Percentiles rank a stretch among this genome's conserved stretches.
Conservation (phyloP, 2,113 vertebrate species). For the Charina bottae region DNA sequence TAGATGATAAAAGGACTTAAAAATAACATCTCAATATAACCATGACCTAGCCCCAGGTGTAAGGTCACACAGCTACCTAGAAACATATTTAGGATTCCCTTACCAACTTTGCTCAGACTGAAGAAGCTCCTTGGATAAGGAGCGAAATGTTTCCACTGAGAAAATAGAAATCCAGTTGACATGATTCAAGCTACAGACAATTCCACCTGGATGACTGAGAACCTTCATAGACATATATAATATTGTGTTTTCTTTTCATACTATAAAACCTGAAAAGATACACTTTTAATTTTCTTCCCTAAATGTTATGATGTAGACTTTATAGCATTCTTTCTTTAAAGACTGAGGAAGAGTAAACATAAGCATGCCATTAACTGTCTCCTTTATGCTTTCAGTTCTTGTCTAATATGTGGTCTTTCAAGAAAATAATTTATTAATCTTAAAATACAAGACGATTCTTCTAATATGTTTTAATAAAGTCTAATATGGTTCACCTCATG, state of each 20-base stretch:
- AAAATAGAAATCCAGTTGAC: too few relatives aligned
- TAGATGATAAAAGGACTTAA: too few relatives aligned
- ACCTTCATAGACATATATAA: too few relatives aligned
- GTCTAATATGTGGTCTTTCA: not conserved
- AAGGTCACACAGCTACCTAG: too few relatives aligned
- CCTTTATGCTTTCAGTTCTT: not conserved
- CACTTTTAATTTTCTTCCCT: not conserved
- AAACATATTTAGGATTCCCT: too few relatives aligned
- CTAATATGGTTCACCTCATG: not conserved
- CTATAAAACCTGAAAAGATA: not conserved
- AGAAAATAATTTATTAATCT: not conserved
- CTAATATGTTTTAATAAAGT: not conserved
- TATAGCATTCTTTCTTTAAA: not conserved
- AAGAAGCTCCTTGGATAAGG: too few relatives aligned
- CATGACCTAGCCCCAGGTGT: too few relatives aligned
- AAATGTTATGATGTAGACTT: not conserved
- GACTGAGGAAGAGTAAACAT: not conserved
- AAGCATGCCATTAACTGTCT: not conserved
- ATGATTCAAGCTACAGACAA: too few relatives aligned
- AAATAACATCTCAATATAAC: too few relatives aligned
- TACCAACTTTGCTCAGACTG: too few relatives aligned
- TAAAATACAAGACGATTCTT: not conserved
- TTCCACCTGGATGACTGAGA: too few relatives aligned
- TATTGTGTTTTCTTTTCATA: not conserved
- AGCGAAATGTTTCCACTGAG: too few relatives aligned